phyloP scores from a whole-genome alignment of 2,113 vertebrate species.

The Psittacula cyanocephala region DNA sequence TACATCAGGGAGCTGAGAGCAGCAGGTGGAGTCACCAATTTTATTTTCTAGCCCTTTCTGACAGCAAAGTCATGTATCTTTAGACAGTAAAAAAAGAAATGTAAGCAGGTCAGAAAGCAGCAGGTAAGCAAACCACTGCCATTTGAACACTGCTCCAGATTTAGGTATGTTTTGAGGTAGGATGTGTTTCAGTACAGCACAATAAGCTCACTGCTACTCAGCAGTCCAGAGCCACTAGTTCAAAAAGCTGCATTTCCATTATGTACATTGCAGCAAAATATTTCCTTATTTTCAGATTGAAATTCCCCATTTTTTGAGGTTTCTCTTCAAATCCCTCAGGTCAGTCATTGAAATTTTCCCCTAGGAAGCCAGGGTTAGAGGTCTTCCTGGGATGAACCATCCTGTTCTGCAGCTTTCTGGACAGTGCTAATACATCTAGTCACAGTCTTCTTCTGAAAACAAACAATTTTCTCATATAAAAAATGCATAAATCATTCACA shows the following conservation, averaged over 20 bases:
- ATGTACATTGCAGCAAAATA: background rate
- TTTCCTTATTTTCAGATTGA: background rate
- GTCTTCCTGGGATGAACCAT: background rate
- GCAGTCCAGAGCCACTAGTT: background rate
- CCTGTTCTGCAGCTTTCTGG: background rate
- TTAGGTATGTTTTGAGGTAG: background rate
- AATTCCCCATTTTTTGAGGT: background rate
- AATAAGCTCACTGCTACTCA: background rate
- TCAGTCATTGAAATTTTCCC: background rate
- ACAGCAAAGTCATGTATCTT: background rate
- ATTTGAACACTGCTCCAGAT: background rate
- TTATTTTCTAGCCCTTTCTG: background rate
- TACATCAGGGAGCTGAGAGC: background rate
- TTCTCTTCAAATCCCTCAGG: background rate
- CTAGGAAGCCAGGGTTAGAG: background rate
- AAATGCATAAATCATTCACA: background rate
- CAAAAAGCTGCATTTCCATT: background rate
- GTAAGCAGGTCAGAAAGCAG: background rate
- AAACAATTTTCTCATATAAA: background rate
- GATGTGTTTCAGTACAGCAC: background rate
- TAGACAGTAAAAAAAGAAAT: background rate
- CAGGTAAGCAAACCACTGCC: background rate
- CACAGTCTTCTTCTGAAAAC: background rate
- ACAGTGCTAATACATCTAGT: background rate
- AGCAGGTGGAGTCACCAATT: background rate